Percentiles rank a stretch among this genome's conserved stretches.
Conservation (phyloP, 2,888 invertebrate genomes). For the Zhuqinia jingwanae region DNA sequence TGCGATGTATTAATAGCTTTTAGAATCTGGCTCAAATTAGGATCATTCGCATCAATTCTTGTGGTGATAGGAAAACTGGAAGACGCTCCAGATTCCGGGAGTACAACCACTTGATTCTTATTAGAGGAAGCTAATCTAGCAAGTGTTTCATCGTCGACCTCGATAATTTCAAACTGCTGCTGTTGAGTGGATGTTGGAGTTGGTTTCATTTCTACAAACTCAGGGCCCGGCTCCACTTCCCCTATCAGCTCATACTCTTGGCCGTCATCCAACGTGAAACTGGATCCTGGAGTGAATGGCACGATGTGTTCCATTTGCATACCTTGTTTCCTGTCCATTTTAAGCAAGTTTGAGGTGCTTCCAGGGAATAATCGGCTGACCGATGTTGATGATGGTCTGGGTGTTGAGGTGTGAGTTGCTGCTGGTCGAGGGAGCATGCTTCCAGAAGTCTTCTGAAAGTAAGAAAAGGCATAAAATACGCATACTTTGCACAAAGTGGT, state of each 20-base stretch:
- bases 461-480: background rate
- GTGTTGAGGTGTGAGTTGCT: background rate
- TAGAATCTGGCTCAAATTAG: conserved; percentile 75
- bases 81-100: conserved; percentile 38
- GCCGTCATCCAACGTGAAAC: conserved; percentile 76
- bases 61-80: conserved; percentile 69
- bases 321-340: conserved; percentile 1
- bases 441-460: background rate
- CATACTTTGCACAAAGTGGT: background rate
- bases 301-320: conserved; percentile 39
- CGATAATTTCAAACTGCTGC: conserved; percentile 75
- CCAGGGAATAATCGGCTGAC: background rate
- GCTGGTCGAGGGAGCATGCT: conserved; percentile 22
- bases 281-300: conserved; percentile 46
- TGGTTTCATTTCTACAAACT: conserved; percentile 53
- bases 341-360: background rate
- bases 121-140: conserved; percentile 73
- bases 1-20: conserved; percentile 75
- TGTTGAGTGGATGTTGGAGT: background rate
- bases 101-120: conserved; percentile 61
- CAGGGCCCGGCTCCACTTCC: conserved; percentile 71
- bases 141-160: conserved; percentile 78
- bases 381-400: background rate
- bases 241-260: conserved; percentile 78
- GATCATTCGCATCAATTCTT: conserved; percentile 76